Conservation (phyloP, 2,797 vertebrate species). For the Cyprinodon diabolis region DNA sequence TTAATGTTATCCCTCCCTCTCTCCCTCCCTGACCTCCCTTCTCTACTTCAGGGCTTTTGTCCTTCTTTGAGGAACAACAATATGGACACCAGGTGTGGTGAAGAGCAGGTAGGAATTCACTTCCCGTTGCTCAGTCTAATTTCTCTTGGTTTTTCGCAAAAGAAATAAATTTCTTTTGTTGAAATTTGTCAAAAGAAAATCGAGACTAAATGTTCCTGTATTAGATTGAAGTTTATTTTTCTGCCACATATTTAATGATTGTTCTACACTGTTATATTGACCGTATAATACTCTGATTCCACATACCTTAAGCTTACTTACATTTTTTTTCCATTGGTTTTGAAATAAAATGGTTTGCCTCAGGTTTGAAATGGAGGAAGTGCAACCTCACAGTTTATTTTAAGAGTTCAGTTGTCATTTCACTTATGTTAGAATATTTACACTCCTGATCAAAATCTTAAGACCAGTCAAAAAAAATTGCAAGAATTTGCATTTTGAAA, state of each 20-base stretch:
- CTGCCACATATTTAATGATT: not conserved
- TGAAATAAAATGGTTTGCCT: not conserved
- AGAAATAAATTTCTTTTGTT: no score
- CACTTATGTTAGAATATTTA: not conserved
- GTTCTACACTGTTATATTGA: not conserved
- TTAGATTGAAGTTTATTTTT: slow-evolving; percentile 7
- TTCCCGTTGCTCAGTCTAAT: not conserved
- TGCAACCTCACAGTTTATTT: not conserved
- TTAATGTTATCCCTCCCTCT: slow-evolving; percentile 54
- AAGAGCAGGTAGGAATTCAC: slow-evolving; percentile 55
- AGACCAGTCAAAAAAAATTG: no score
- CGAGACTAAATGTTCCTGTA: slow-evolving; percentile 10
- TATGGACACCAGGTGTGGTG: slow-evolving; percentile 72
- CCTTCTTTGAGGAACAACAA: slow-evolving; percentile 62
- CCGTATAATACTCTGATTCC: not conserved
- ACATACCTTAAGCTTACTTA: not conserved
- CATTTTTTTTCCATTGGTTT: not conserved
- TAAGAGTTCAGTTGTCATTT: not conserved
- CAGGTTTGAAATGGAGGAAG: not conserved
- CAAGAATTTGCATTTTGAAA: no score
- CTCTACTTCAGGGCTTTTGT: slow-evolving; percentile 52
- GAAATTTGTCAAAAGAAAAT: no score
- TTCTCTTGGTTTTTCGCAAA: not conserved
- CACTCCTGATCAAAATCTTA: no score
- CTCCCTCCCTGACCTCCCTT: not conserved